Evolutionary conservation across 2,797 vertebrate genomes (phyloP), one percentile per base, ranked within the genome.

Genomic region (Xenops minutus): DNA sequence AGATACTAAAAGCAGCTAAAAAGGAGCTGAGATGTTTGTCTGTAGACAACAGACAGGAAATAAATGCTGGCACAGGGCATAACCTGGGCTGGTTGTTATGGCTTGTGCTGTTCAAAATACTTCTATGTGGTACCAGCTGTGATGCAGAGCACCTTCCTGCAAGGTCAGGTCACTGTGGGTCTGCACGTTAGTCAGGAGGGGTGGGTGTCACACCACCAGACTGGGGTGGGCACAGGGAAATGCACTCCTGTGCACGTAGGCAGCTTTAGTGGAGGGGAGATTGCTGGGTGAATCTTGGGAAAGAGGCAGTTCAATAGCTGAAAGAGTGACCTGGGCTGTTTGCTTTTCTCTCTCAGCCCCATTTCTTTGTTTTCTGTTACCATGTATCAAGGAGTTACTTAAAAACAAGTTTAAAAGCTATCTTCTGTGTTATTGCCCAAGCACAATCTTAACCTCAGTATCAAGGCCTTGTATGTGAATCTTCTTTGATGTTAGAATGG

Each of bases 401-500:
- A 34, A 84, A 76, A 91, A 48, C 44, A 17, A 41, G 69, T 76
- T 77, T 17, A n/a, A 63, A 43, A 58, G 54, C 76, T 75, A 3
- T 55, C 77, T 56, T 79, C 49, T 75, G 27, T 22, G 14, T 56
- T 63, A 9, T 21, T 62, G 23, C 66, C 59, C 10, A 0, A 73
- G 61, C 54, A 27, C 24, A 17, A 32, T 82, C 93, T 52, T 83
- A 85, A 81, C 81, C 86, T 87, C 72, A 56, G 5, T 36, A 46
- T 48, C 23, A n/a, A 67, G 30, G 34, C 52, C 27, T 58, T 23
- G 18, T 66, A 39, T 34, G 51, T 91, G 63, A 78, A 30, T 89
- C 62, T 59, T 34, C 74, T 94, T 92, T 82, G 69, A 82, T 79
- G 63, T 85, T 83, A 56, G 68, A 61, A 64, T 55, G 51, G 71